Evolutionary conservation across 30 jellyfish, hydroid and myxozoan species (phyloP).

Genomic region (Nemopilema nomurai): DNA sequence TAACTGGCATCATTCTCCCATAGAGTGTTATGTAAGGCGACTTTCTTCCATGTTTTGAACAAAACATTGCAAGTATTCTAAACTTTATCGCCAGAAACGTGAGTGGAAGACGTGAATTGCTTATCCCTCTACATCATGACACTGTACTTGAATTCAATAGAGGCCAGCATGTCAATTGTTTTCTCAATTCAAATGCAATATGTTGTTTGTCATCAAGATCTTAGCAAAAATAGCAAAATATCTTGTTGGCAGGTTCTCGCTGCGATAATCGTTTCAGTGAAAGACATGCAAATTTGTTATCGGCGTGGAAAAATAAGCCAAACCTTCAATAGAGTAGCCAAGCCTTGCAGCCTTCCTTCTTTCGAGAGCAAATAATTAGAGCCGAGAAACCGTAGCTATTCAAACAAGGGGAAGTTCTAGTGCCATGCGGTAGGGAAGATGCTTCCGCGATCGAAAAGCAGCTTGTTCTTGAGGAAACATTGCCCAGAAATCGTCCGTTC

Average conservation of each 20-base stretch:
- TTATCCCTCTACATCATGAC: too few species aligned
- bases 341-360: neutral
- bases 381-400: neutral
- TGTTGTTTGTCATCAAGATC: conserved; percentile 21
- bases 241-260: conserved; percentile 37
- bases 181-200: conserved; percentile 6
- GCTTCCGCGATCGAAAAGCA: conserved; percentile 46
- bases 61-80: too few species aligned
- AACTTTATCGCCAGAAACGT: too few species aligned
- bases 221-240: conserved; percentile 12
- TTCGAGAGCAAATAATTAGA: neutral
- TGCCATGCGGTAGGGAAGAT: neutral
- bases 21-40: too few species aligned
- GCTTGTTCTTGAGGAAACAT: conserved; percentile 27
- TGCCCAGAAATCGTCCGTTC: conserved; percentile 25
- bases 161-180: too few species aligned
- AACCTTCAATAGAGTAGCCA: neutral
- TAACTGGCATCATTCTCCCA: too few species aligned
- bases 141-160: too few species aligned
- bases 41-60: too few species aligned
- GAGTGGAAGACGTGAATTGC: too few species aligned
- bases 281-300: neutral
- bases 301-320: neutral
- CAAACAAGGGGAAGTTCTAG: neutral
- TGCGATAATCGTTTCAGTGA: conserved; percentile 10